Percentiles rank a stretch among this genome's conserved stretches.
Conservation (phyloP, 2,888 invertebrate genomes). For the Napeogenes sylphis region DNA sequence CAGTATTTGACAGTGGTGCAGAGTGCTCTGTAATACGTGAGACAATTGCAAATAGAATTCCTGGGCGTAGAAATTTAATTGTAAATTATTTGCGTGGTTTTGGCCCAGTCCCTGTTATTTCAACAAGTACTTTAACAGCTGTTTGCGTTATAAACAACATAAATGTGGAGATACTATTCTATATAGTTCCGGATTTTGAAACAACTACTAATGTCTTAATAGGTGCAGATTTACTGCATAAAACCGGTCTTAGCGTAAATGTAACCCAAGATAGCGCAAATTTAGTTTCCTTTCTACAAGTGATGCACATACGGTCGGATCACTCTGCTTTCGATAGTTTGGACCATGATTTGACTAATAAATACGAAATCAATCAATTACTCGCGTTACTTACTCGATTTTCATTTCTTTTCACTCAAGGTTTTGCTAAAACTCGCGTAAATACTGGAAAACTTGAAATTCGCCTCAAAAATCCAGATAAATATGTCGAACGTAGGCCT, state of each 20-base stretch:
- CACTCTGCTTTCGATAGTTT: conserved; percentile 15
- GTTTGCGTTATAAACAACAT: conserved; percentile 18
- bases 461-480: conserved; percentile 16
- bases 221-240: conserved; percentile 18
- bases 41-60: conserved; percentile 31
- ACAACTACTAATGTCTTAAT: conserved; percentile 18
- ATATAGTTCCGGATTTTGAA: conserved; percentile 16
- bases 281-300: background rate
- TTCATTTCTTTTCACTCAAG: conserved; percentile 17
- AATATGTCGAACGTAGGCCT: conserved; percentile 17
- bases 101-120: conserved; percentile 14
- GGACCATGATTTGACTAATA: conserved; percentile 12
- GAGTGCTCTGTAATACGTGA: conserved; percentile 35
- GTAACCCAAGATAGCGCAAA: conserved; percentile 16
- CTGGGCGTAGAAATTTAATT: conserved; percentile 24
- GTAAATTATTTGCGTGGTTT: conserved; percentile 22
- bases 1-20: conserved; percentile 36
- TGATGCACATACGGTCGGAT: conserved; percentile 16
- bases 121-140: conserved; percentile 10
- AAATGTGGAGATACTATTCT: conserved; percentile 18
- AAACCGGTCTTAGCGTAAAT: conserved; percentile 18
- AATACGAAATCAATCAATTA: conserved; percentile 13
- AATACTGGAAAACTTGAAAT: conserved; percentile 16
- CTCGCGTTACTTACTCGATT: conserved; percentile 16
- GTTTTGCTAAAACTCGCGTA: conserved; percentile 14